These are phyloP conservation scores for Drosophila lacicola DNA, from an alignment of 2,888 invertebrate species.

Conservation along the genomic window DNA sequence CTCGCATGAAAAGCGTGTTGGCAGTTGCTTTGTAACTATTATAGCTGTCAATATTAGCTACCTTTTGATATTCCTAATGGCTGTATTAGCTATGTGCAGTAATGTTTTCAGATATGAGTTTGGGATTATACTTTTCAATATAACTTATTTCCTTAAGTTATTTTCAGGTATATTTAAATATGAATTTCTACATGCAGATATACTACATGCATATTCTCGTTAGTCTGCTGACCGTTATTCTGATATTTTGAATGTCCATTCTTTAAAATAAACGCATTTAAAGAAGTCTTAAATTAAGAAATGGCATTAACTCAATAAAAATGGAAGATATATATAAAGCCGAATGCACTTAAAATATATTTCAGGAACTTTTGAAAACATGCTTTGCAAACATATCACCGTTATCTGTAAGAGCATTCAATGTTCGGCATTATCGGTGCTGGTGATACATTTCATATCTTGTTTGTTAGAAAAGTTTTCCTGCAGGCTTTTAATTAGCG, in stretches of 20 bases:
- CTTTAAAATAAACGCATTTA: no score
- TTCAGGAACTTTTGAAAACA: no score
- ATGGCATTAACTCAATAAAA: no score
- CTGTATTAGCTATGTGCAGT: background rate
- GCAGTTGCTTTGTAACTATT: constrained; percentile 37
- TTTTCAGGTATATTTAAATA: no score
- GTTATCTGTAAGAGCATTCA: constrained; percentile 24
- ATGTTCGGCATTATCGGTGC: constrained; percentile 2
- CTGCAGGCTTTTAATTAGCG: constrained; percentile 75
- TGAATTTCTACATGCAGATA: no score
- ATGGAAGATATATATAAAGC: no score
- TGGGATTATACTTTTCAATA: background rate
- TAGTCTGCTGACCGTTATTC: no score
- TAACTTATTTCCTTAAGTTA: background rate
- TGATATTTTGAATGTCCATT: no score
- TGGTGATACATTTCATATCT: constrained; percentile 14
- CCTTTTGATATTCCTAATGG: background rate
- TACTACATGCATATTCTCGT: no score
- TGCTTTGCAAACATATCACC: no score
- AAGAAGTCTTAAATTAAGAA: no score
- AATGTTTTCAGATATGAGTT: background rate
- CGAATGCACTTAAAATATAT: no score
- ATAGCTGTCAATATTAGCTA: constrained; percentile 17
- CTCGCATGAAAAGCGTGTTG: constrained; percentile 42
- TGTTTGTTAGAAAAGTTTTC: constrained; percentile 60